Base-by-base conservation (phyloP, 2,113 vertebrate genomes). In the Dolichallabes microphthalmus region DNA sequence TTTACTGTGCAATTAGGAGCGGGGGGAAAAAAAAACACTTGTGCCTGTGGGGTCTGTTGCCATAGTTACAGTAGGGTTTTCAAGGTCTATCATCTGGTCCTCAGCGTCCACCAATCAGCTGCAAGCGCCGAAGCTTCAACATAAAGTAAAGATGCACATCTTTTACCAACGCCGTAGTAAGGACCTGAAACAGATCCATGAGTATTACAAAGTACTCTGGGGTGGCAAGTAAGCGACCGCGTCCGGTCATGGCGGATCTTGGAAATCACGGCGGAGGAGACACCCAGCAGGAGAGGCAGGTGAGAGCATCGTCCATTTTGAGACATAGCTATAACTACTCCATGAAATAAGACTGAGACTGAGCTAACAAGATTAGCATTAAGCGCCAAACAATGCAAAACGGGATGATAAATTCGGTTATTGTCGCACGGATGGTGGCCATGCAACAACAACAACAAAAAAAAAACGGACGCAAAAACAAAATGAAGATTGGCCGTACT, bases 21-120 rank as follows among this genome's bases (percentile, higher is more conserved):
- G 45, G 39, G 39, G 6, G 6, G 7, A 45, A 45, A 45, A 45
- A 45, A 45, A 45, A 95, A 82, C 92, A 92, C 94, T 95, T 91
- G 94, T 95, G 94, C 95, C 95, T 96, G 95, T 96, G 95, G 95
- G 95, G 95, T 95, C 93, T 94, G 97, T 99, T 98, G 95, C 97
- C 96, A 98, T 98, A 96, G 97, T 95, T 96, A 98, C 96, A 92
- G 93, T 96, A 95, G 93, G 95, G 96, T 95, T 95, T 83, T 94
- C 92, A 95, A 96, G 95, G 95, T 95, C 95, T 95, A 96, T 97
- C 96, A 96, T 97, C 97, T 96, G 96, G 96, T 98, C 94, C 94
- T 94, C 90, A 32, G 93, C 94, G 86, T 96, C 95, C 96, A 95
- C 97, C 97, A 98, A 98, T 98, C 95, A 95, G 96, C 93, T 93